A percentile compares a stretch with the other conserved stretches of the same genome.
Evolutionary conservation across 2,797 vertebrate species (phyloP).

Genomic region (Naso thynnoides): DNA sequence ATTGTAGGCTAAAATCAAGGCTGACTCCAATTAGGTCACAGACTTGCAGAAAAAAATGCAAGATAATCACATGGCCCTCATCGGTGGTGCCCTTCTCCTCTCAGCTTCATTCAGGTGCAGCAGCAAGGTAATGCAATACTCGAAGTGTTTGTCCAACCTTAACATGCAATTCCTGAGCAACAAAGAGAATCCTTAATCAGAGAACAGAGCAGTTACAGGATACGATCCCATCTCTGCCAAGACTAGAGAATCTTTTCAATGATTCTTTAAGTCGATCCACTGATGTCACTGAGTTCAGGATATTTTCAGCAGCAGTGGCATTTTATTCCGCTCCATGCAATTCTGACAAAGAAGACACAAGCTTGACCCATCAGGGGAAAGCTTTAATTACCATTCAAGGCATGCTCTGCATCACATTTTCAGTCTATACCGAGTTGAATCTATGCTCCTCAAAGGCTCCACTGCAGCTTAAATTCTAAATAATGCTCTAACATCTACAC

Average conservation of each 20-base stretch:
- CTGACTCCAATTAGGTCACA: too few relatives aligned
- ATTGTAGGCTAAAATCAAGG: too few relatives aligned
- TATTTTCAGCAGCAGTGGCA: neutral
- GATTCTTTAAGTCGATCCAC: conserved; percentile 41
- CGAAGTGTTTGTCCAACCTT: conserved; percentile 2
- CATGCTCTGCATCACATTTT: neutral
- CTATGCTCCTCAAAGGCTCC: neutral
- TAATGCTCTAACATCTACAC: neutral
- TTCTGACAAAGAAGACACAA: neutral
- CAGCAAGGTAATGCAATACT: neutral
- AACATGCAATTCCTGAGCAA: conserved; percentile 38
- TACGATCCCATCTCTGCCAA: neutral
- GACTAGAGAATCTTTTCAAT: neutral
- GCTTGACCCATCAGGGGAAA: neutral
- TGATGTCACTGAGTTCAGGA: conserved; percentile 44
- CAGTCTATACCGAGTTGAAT: neutral
- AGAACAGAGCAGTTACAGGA: neutral
- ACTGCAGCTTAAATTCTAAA: neutral
- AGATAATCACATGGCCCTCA: too few relatives aligned
- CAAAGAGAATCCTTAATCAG: conserved; percentile 44
- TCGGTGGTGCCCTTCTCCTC: neutral
- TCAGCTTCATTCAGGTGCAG: conserved; percentile 23
- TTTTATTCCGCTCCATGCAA: conserved; percentile 5
- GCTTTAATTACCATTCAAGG: neutral
- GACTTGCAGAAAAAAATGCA: too few relatives aligned